Percentiles rank a stretch among this genome's conserved stretches.
These are phyloP conservation scores for Colletes collaris DNA, from an alignment of 2,888 invertebrate genomes.

Conservation along the genomic window DNA sequence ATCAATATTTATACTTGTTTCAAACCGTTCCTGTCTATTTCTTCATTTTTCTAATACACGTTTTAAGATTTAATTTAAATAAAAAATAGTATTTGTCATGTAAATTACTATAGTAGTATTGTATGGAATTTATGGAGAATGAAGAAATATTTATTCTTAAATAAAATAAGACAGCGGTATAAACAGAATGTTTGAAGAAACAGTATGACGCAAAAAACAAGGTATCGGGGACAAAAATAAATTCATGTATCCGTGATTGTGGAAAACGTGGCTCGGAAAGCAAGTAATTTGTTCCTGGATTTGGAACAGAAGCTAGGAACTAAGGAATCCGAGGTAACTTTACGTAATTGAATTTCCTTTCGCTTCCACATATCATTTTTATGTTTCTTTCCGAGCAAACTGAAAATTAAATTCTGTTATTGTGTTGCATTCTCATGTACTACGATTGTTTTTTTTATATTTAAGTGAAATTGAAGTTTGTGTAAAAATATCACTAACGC, in stretches of 20 bases:
- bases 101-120: too few species aligned
- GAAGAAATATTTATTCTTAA: too few species aligned
- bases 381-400: not conserved
- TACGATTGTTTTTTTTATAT: not conserved
- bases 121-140: too few species aligned
- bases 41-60: too few species aligned
- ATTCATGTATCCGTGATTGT: not conserved
- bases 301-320: conserved; percentile 2
- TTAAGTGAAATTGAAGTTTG: too few species aligned
- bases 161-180: too few species aligned
- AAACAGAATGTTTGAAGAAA: too few species aligned
- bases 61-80: too few species aligned
- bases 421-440: not conserved
- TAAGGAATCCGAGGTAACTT: not conserved
- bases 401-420: not conserved
- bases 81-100: too few species aligned
- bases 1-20: too few species aligned
- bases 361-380: conserved; percentile 15
- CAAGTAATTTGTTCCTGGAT: conserved; percentile 12
- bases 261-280: not conserved
- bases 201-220: not conserved
- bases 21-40: too few species aligned
- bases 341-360: conserved; percentile 19
- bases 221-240: not conserved
- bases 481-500: too few species aligned